These are phyloP conservation scores for Eulemur mongoz DNA, from an alignment of 2,797 vertebrate species.

Conservation along the genomic window DNA sequence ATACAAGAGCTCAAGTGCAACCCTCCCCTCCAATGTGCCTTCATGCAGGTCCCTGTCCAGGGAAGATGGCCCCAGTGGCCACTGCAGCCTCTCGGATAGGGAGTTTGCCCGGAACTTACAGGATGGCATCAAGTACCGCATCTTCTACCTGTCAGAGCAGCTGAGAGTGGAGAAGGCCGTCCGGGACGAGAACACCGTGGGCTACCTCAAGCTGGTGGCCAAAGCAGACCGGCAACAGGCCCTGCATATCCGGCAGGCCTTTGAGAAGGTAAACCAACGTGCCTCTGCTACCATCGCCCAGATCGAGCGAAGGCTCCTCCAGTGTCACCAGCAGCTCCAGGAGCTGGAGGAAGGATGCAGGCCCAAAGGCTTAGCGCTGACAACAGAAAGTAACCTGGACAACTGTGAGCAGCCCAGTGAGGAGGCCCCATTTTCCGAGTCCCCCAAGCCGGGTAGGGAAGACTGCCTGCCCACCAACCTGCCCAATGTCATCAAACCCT, in stretches of 20 bases:
- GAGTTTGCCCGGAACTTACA: not conserved
- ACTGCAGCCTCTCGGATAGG: not conserved
- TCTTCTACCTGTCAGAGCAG: constrained; percentile 74
- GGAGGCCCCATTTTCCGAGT: not conserved
- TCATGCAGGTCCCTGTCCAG: not conserved
- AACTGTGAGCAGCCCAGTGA: not conserved
- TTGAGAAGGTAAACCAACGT: constrained; percentile 77
- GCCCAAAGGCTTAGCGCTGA: not conserved
- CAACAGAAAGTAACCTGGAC: not conserved
- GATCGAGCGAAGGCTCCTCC: constrained; percentile 52
- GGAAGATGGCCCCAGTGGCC: not conserved
- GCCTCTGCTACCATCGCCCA: constrained; percentile 69
- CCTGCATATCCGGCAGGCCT: constrained; percentile 61
- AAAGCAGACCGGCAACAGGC: constrained; percentile 66
- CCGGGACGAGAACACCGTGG: constrained; percentile 55
- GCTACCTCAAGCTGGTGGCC: constrained; percentile 75
- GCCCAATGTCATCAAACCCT: no score
- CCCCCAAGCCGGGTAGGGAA: not conserved
- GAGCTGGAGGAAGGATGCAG: constrained; percentile 33
- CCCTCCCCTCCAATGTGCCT: not conserved
- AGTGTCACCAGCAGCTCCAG: constrained; percentile 61
- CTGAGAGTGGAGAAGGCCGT: constrained; percentile 68
- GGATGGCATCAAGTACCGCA: constrained; percentile 58
- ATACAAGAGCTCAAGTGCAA: not conserved
- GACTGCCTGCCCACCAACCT: not conserved